A percentile compares a stretch with the other conserved stretches of the same genome.
Evolutionary conservation across 2,113 vertebrate species (phyloP).

Genomic region (Rana temporaria): DNA sequence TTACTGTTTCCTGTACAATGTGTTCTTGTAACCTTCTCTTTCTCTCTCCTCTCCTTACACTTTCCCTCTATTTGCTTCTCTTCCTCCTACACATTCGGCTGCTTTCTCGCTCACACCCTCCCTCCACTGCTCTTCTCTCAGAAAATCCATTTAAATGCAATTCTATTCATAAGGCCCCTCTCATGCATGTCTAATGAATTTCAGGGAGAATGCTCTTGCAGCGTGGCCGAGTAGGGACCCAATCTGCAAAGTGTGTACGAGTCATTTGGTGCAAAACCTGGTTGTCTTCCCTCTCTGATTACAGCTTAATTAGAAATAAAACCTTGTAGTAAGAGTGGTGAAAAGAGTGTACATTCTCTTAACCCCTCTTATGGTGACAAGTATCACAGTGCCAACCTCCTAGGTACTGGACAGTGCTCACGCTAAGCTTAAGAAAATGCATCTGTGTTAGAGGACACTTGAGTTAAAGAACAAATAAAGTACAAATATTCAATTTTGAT

Average conservation of each 20-base stretch:
- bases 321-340: conserved; percentile 73
- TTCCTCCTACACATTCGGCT: conserved; percentile 40
- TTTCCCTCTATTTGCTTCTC: conserved; percentile 49
- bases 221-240: conserved; percentile 72
- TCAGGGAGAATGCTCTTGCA: conserved; percentile 73
- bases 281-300: conserved; percentile 79
- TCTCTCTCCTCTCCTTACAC: conserved; percentile 42
- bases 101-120: conserved; percentile 17
- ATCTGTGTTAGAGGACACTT: too few relatives aligned
- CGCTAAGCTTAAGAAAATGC: neutral
- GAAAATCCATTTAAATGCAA: conserved; percentile 83
- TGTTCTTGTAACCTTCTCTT: conserved; percentile 66
- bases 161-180: conserved; percentile 78
- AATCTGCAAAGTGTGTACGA: conserved; percentile 74
- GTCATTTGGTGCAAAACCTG: conserved; percentile 81
- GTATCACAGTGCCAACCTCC: too few relatives aligned
- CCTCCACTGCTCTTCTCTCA: conserved; percentile 69
- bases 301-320: conserved; percentile 83
- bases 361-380: conserved; percentile 3
- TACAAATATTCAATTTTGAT: too few relatives aligned
- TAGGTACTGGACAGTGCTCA: too few relatives aligned
- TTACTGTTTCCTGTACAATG: conserved; percentile 62
- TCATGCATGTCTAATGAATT: conserved; percentile 83
- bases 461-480: too few relatives aligned
- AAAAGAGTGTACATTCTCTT: conserved; percentile 42